Conservation (phyloP, 1,140 invertebrate species). For the Drosophila ohnishii region DNA sequence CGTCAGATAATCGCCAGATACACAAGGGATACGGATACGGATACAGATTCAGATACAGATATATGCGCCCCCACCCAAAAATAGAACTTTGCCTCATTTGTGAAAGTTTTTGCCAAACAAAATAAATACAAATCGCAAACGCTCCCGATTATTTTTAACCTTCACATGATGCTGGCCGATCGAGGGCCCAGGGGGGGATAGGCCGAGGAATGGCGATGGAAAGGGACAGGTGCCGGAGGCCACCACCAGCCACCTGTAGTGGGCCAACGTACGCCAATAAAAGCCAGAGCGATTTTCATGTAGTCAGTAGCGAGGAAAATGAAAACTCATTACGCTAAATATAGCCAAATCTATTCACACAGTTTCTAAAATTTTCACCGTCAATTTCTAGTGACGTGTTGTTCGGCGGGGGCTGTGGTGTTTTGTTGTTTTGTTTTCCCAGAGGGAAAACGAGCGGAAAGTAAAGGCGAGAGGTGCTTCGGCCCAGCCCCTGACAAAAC, state of each 20-base stretch:
- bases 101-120: slow-evolving; percentile 69
- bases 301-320: slow-evolving; percentile 40
- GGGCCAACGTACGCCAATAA: slow-evolving; percentile 51
- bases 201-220: background rate
- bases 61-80: slow-evolving; percentile 45
- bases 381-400: slow-evolving; percentile 31
- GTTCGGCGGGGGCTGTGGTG: slow-evolving; percentile 19
- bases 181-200: background rate
- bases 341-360: slow-evolving; percentile 57
- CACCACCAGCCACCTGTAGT: slow-evolving; percentile 66
- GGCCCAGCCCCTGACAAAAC: slow-evolving; percentile 62
- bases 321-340: slow-evolving; percentile 76
- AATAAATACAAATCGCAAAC: slow-evolving; percentile 55
- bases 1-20: slow-evolving; percentile 53
- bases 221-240: slow-evolving; percentile 6
- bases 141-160: slow-evolving; percentile 69
- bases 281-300: slow-evolving; percentile 35
- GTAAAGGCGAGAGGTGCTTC: slow-evolving; percentile 10
- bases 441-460: slow-evolving; percentile 20
- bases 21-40: slow-evolving; percentile 29
- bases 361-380: slow-evolving; percentile 27
- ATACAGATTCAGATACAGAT: slow-evolving; percentile 32
- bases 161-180: slow-evolving; percentile 55
- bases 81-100: slow-evolving; percentile 80
- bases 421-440: slow-evolving; percentile 13